Conservation (phyloP, 2,888 invertebrate genomes). For the Ormyrus rosae region DNA sequence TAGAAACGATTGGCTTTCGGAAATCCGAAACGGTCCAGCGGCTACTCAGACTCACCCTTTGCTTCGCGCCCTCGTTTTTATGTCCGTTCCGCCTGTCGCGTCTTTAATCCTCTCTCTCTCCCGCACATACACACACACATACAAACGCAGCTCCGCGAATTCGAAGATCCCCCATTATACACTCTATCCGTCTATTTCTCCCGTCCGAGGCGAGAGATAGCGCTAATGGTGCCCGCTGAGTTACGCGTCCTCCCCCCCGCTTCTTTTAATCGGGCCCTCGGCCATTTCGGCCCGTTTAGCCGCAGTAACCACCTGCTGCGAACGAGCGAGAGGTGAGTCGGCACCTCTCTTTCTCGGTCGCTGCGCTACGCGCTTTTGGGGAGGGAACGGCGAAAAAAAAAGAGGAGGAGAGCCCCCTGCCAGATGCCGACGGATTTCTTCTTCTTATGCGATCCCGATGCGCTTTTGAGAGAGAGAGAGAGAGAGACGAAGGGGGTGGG, state of each 20-base stretch:
- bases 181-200: constrained; percentile 36
- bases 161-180: background rate
- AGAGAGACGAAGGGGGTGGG: too few relatives aligned
- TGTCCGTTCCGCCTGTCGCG: background rate
- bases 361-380: constrained; percentile 1
- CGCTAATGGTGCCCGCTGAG: constrained; percentile 71
- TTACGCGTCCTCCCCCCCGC: constrained; percentile 65
- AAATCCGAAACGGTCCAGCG: background rate
- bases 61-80: background rate
- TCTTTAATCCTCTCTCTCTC: background rate
- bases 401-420: constrained; percentile 10
- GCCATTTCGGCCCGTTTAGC: constrained; percentile 58
- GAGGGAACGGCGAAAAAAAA: constrained; percentile 15
- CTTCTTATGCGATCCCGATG: background rate
- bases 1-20: background rate
- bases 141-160: background rate
- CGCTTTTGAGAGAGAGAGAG: background rate
- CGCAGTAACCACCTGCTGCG: constrained; percentile 68
- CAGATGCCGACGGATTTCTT: constrained; percentile 41
- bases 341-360: constrained; percentile 40
- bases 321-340: constrained; percentile 43
- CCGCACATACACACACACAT: too few relatives aligned
- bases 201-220: constrained; percentile 62
- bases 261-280: constrained; percentile 60
- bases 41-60: constrained; percentile 1